These are phyloP conservation scores for Gasterosteus nipponicus DNA, from an alignment of 2,113 vertebrate species.

Conservation along the genomic window DNA sequence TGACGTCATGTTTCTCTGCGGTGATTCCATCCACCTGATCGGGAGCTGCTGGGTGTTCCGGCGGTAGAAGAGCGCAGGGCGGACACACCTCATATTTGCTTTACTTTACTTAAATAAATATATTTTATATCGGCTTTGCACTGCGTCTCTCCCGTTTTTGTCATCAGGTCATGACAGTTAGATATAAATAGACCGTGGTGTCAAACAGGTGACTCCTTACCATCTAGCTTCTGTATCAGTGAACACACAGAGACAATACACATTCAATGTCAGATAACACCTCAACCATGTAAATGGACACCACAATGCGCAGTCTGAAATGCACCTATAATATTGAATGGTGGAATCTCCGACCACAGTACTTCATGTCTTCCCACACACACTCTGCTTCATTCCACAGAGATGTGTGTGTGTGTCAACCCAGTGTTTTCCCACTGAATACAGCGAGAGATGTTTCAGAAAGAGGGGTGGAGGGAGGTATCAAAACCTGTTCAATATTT, in stretches of 20 bases:
- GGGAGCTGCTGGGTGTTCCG: no score
- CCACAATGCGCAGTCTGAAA: constrained; percentile 37
- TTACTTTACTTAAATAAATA: no score
- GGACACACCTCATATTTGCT: no score
- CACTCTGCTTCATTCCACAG: constrained; percentile 10
- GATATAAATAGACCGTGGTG: constrained; percentile 1
- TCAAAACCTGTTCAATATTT: constrained; percentile 69
- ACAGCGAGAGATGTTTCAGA: constrained; percentile 38
- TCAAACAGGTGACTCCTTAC: constrained; percentile 40
- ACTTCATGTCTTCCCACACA: constrained; percentile 16
- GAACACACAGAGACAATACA: background rate
- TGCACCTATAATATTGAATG: constrained; percentile 40
- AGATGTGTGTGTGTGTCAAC: constrained; percentile 4
- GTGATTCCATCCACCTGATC: no score
- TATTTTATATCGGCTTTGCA: no score
- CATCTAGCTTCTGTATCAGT: constrained; percentile 28
- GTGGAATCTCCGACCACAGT: constrained; percentile 23
- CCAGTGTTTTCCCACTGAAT: constrained; percentile 33
- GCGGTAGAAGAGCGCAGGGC: no score
- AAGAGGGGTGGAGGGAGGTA: constrained; percentile 37
- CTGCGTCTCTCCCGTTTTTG: no score
- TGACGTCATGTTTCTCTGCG: no score
- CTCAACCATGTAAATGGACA: constrained; percentile 39
- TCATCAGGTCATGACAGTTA: no score
- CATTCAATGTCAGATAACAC: constrained; percentile 39